phyloP scores from a whole-genome alignment of 2,113 vertebrate genomes.

The Callocephalon fimbriatum region DNA sequence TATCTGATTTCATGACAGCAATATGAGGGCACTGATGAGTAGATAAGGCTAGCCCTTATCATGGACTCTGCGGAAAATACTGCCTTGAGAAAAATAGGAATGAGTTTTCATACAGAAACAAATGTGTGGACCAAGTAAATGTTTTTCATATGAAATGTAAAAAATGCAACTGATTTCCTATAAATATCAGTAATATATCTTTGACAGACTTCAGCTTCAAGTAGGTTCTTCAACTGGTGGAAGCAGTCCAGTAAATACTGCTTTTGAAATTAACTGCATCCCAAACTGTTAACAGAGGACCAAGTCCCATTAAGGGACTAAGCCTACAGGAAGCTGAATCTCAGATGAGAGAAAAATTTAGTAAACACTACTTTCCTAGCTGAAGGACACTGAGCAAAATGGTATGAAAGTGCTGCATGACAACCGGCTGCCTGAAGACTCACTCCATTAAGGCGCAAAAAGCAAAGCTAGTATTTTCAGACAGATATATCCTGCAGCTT shows the following conservation, averaged over 20 bases:
- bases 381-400: not conserved
- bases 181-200: not conserved
- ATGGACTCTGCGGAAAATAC: not conserved
- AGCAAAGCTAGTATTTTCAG: not conserved
- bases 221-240: not conserved
- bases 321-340: not conserved
- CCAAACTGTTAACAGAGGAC: not conserved
- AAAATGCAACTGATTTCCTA: not conserved
- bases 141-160: not conserved
- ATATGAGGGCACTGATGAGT: not conserved
- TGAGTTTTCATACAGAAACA: not conserved
- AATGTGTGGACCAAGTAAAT: not conserved
- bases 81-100: not conserved
- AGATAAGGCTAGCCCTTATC: not conserved
- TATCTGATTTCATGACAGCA: not conserved
- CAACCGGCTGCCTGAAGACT: not conserved
- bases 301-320: not conserved
- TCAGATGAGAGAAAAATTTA: not conserved
- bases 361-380: not conserved
- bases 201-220: not conserved
- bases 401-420: not conserved
- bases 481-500: not conserved
- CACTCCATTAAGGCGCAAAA: not conserved
- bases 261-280: not conserved
- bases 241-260: not conserved